These are phyloP conservation scores for Zaprionus lineosus DNA, from an alignment of 2,888 invertebrate genomes.

Conservation along the genomic window DNA sequence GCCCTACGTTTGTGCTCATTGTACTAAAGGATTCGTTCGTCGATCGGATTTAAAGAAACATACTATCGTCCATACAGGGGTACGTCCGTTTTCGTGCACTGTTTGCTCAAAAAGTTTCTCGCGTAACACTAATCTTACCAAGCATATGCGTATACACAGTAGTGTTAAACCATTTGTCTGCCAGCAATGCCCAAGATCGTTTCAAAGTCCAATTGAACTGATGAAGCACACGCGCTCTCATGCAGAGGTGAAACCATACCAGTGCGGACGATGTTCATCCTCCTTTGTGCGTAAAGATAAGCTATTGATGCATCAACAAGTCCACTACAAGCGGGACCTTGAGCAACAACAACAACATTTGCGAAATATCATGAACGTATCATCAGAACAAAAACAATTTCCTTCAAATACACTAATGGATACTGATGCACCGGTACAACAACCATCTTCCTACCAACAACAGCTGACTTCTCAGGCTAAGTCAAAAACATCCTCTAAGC, in stretches of 20 bases:
- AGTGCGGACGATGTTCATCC: slow-evolving; percentile 86
- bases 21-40: slow-evolving; percentile 87
- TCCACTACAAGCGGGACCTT: slow-evolving; percentile 83
- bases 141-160: slow-evolving; percentile 89
- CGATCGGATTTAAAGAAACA: slow-evolving; percentile 89
- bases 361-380: slow-evolving; percentile 25
- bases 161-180: slow-evolving; percentile 89
- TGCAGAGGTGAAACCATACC: slow-evolving; percentile 86
- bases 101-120: slow-evolving; percentile 90
- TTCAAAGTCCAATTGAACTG: slow-evolving; percentile 87
- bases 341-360: slow-evolving; percentile 59
- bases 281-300: slow-evolving; percentile 88
- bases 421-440: slow-evolving; percentile 14
- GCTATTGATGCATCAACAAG: slow-evolving; percentile 86
- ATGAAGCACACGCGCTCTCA: slow-evolving; percentile 87
- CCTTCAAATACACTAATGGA: slow-evolving; percentile 71
- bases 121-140: slow-evolving; percentile 89
- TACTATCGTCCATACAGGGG: slow-evolving; percentile 90
- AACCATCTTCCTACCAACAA: slow-evolving; percentile 28
- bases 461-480: slow-evolving; percentile 24
- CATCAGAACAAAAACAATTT: slow-evolving; percentile 23
- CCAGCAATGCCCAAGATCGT: slow-evolving; percentile 88
- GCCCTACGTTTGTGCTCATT: slow-evolving; percentile 88
- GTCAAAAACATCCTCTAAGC: slow-evolving; percentile 17
- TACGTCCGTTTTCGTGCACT: slow-evolving; percentile 88